Evolutionary conservation across 2,113 vertebrate genomes (phyloP), one percentile per base, ranked within the genome.

Genomic region (Grammomys surdaster): DNA sequence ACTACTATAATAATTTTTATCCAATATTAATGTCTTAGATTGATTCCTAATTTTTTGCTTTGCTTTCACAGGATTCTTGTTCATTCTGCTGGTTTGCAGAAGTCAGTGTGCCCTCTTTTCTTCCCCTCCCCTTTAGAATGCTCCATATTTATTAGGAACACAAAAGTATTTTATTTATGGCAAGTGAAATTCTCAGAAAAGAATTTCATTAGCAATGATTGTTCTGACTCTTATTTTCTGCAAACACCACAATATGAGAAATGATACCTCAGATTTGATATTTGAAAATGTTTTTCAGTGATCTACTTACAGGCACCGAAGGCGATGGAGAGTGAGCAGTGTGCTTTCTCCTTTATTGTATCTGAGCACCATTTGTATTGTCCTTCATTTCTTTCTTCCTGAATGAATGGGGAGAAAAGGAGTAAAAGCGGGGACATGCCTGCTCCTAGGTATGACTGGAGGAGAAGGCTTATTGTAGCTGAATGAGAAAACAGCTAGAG

Each of bases 181-280:
- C 13, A 86, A 90, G 77, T 94, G 89, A 56, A 5, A 54, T 84
- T 84, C 58, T 60, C 85, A n/a, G 46, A 93, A 89, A 60, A 95
- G 5, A 65, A 81, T 93, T 93, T 78, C 20, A 95, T 70, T 76
- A 90, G 36, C 33, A 90, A 65, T 92, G 82, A 95, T 90, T 95
- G 82, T 85, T 90, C 93, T 84, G 82, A 78, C 70, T 93, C 14
- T 90, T 40, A 88, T 95, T 94, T 94, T 89, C 70, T 93, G 12
- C 51, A 84, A 96, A 36, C 33, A 95, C 19, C 75, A 48, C 65
- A 89, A 12, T 46, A 36, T 89, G 31, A 86, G 48, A 13, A 69
- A 72, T 72, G 87, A 5, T 33, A 77, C 8, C 67, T 86, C 13
- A 56, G 26, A 43, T 67, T 88, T 86, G 43, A 58, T 88, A 58